A percentile compares a stretch with the other conserved stretches of the same genome.
Evolutionary conservation across 2,888 invertebrate genomes (phyloP).

Genomic region (Nymphalis polychloros): DNA sequence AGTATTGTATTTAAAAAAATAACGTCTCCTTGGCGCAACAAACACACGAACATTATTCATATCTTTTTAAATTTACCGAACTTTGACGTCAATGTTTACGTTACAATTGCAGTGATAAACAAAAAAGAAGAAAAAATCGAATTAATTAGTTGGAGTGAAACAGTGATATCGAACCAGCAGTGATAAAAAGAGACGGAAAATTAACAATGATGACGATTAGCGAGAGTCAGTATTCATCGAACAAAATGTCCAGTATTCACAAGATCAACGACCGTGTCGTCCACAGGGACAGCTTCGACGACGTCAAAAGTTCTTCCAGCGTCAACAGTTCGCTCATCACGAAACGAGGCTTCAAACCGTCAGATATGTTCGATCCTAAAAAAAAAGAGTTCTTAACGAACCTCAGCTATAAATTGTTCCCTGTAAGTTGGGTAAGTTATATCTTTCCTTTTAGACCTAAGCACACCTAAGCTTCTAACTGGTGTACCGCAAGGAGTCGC

Average conservation of each 20-base stretch:
- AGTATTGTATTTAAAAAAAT: slow-evolving; percentile 17
- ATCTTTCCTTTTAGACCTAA: slow-evolving; percentile 47
- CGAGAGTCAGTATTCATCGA: slow-evolving; percentile 78
- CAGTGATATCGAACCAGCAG: slow-evolving; percentile 20
- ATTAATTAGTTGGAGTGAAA: slow-evolving; percentile 20
- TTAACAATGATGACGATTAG: slow-evolving; percentile 78
- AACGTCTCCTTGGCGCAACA: slow-evolving; percentile 34
- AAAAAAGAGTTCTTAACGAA: slow-evolving; percentile 90
- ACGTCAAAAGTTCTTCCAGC: slow-evolving; percentile 74
- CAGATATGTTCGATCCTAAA: slow-evolving; percentile 90
- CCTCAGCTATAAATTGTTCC: slow-evolving; percentile 91
- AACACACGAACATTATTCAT: slow-evolving; percentile 44
- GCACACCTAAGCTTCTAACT: slow-evolving; percentile 64
- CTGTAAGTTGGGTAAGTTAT: slow-evolving; percentile 89
- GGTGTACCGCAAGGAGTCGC: slow-evolving; percentile 56
- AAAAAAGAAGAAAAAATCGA: slow-evolving; percentile 9
- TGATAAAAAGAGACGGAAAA: slow-evolving; percentile 43
- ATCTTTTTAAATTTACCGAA: slow-evolving; percentile 39
- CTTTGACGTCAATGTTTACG: slow-evolving; percentile 40
- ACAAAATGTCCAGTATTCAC: slow-evolving; percentile 77
- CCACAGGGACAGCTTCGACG: slow-evolving; percentile 74
- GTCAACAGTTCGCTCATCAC: slow-evolving; percentile 84
- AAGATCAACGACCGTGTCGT: slow-evolving; percentile 75
- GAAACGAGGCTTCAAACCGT: slow-evolving; percentile 91
- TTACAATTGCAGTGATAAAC: slow-evolving; percentile 36